phyloP scores from a whole-genome alignment of 2,113 vertebrate species.

The Trochalopteron elliotii region DNA sequence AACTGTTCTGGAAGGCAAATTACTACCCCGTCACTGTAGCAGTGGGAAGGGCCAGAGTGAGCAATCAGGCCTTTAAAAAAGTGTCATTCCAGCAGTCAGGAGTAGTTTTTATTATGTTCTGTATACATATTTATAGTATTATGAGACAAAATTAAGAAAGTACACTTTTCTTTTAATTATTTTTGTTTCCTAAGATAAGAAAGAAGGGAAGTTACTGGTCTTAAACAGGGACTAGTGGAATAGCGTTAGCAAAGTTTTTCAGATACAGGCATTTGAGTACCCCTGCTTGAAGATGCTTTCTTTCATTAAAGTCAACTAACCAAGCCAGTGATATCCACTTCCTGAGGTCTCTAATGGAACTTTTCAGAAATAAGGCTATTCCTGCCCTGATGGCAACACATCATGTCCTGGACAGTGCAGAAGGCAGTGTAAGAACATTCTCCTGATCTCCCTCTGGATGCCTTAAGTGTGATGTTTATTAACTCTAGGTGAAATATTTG shows the following conservation, averaged over 20 bases:
- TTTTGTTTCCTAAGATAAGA: neutral
- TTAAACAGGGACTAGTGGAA: neutral
- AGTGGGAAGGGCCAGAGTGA: neutral
- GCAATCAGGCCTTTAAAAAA: neutral
- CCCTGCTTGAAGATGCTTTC: neutral
- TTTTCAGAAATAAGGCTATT: neutral
- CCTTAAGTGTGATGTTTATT: neutral
- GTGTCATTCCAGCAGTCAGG: neutral
- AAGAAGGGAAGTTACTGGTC: neutral
- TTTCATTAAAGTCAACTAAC: neutral
- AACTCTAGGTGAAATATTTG: constrained; percentile 24
- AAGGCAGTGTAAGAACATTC: neutral
- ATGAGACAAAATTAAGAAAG: neutral
- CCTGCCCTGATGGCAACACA: neutral
- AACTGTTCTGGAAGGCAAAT: neutral
- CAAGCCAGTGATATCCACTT: neutral
- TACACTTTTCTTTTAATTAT: neutral
- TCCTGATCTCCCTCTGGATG: neutral
- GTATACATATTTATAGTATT: neutral
- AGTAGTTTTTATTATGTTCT: neutral
- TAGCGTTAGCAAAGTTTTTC: neutral
- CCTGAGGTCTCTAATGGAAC: neutral
- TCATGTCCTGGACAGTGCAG: neutral
- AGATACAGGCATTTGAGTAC: neutral
- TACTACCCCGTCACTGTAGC: neutral